These are phyloP conservation scores for Euura lappo DNA, from an alignment of 1,140 invertebrate species.

Conservation along the genomic window DNA sequence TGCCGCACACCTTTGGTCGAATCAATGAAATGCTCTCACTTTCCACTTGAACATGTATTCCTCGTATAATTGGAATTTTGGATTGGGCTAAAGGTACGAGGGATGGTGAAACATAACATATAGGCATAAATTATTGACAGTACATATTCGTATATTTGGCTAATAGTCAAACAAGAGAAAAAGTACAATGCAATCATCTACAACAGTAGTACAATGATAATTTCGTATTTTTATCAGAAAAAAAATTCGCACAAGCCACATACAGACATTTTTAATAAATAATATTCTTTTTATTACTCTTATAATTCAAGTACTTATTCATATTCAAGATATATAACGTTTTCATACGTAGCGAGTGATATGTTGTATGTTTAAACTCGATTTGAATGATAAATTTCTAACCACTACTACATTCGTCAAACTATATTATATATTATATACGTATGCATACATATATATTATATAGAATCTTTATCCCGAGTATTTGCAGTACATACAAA, in stretches of 20 bases:
- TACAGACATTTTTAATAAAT: conserved; percentile 33
- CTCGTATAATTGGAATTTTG: not conserved
- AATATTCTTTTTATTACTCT: conserved; percentile 27
- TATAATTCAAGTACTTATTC: conserved; percentile 6
- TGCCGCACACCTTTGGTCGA: not conserved
- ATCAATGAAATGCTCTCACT: no score
- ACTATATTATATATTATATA: not conserved
- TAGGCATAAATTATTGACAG: conserved; percentile 22
- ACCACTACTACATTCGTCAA: not conserved
- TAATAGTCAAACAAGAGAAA: conserved; percentile 38
- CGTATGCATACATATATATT: not conserved
- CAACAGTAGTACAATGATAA: conserved; percentile 41
- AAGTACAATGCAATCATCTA: conserved; percentile 45
- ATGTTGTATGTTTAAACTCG: not conserved
- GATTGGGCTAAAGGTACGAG: not conserved
- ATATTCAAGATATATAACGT: conserved; percentile 1
- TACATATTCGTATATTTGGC: conserved; percentile 38
- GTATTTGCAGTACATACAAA: not conserved
- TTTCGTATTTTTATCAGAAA: conserved; percentile 25
- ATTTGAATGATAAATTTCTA: not conserved
- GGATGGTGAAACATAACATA: not conserved
- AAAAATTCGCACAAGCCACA: conserved; percentile 22
- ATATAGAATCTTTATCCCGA: not conserved
- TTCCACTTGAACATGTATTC: no score
- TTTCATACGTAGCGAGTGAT: conserved; percentile 19